phyloP scores from a whole-genome alignment of 2,888 invertebrate genomes.

The Acleris holmiana region DNA sequence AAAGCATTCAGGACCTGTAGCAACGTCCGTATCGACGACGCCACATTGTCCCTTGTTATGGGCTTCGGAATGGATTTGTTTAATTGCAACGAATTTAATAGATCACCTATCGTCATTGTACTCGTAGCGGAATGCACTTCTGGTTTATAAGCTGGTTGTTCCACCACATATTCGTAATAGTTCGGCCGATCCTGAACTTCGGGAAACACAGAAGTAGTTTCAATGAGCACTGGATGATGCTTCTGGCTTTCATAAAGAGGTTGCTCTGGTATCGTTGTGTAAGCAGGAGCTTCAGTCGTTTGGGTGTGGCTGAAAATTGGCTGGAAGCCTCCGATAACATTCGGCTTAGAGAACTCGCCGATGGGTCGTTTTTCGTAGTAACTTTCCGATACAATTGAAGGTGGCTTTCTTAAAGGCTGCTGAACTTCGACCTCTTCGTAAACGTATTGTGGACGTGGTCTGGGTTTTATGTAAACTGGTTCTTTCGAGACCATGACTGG shows the following conservation, averaged over 20 bases:
- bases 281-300: slow-evolving; percentile 54
- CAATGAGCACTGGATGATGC: slow-evolving; percentile 47
- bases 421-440: slow-evolving; percentile 58
- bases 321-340: slow-evolving; percentile 70
- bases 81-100: slow-evolving; percentile 89
- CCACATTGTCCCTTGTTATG: slow-evolving; percentile 90
- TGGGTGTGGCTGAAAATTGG: slow-evolving; percentile 60
- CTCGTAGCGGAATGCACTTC: slow-evolving; percentile 49
- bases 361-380: slow-evolving; percentile 69
- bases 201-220: slow-evolving; percentile 48
- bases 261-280: slow-evolving; percentile 49
- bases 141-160: slow-evolving; percentile 54
- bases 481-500: slow-evolving; percentile 60
- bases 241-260: slow-evolving; percentile 49
- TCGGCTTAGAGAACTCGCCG: slow-evolving; percentile 53
- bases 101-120: slow-evolving; percentile 70
- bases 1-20: slow-evolving; percentile 89
- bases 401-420: slow-evolving; percentile 56
- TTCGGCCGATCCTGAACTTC: slow-evolving; percentile 53
- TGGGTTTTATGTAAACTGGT: slow-evolving; percentile 62
- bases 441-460: slow-evolving; percentile 62
- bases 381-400: slow-evolving; percentile 66
- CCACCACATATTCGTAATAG: slow-evolving; percentile 64
- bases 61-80: slow-evolving; percentile 91
- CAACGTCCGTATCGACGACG: slow-evolving; percentile 90